These are phyloP conservation scores for Mycteria americana DNA, from an alignment of 2,797 vertebrate genomes.

Conservation along the genomic window DNA sequence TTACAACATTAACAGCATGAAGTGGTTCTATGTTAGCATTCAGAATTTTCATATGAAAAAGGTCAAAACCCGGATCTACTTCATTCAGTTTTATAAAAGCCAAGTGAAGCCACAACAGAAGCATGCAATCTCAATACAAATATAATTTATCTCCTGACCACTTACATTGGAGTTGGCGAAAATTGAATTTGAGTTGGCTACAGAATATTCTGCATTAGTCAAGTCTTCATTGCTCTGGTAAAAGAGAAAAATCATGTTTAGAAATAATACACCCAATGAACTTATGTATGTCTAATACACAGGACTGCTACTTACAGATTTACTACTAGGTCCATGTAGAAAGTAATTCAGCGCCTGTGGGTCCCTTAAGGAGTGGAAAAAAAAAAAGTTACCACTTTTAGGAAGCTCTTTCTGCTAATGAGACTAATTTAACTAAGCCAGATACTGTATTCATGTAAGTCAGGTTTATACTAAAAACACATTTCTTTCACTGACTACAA, in stretches of 20 bases:
- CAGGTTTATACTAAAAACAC: not conserved
- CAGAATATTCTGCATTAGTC: slow-evolving; percentile 89
- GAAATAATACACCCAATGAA: not conserved
- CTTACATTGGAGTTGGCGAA: slow-evolving; percentile 90
- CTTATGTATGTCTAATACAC: not conserved
- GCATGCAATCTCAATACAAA: not conserved
- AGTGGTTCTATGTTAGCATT: not conserved
- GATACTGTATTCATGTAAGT: not conserved
- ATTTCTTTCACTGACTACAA: not conserved
- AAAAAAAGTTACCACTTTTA: not conserved
- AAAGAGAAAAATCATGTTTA: slow-evolving; percentile 54
- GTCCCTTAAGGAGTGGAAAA: slow-evolving; percentile 79
- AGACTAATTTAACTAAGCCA: not conserved
- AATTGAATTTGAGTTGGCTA: slow-evolving; percentile 89
- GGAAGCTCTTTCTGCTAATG: not conserved
- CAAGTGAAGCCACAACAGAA: not conserved
- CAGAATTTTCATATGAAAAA: not conserved
- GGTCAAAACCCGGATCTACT: not conserved
- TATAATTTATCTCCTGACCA: slow-evolving; percentile 5
- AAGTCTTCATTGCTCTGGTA: slow-evolving; percentile 91
- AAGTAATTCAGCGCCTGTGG: slow-evolving; percentile 97
- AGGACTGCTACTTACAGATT: slow-evolving; percentile 87
- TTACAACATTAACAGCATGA: not conserved
- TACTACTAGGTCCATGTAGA: slow-evolving; percentile 94
- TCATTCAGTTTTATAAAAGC: not conserved